Evolutionary conservation across 2,113 vertebrate genomes (phyloP).

Genomic region (Zootoca vivipara): DNA sequence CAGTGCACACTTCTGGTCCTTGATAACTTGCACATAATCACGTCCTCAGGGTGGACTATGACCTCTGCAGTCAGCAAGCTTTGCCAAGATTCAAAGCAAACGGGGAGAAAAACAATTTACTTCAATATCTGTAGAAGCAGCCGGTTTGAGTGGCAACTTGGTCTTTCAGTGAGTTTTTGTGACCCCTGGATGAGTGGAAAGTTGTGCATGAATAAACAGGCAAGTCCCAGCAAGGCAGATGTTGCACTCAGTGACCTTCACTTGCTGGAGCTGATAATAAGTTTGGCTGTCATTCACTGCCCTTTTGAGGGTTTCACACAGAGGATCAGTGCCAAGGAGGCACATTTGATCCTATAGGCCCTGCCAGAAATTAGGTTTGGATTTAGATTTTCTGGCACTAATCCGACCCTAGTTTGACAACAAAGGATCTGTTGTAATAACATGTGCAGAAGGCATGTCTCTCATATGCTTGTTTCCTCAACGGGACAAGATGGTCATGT

Average conservation of each 20-base stretch:
- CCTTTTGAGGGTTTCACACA: slow-evolving; percentile 64
- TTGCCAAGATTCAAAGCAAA: not conserved
- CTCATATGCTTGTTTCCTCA: slow-evolving; percentile 55
- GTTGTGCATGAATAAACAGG: slow-evolving; percentile 57
- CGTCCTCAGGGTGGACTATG: not conserved
- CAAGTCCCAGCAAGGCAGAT: slow-evolving; percentile 66
- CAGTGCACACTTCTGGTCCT: not conserved
- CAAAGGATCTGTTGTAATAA: slow-evolving; percentile 62
- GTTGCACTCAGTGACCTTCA: slow-evolving; percentile 66
- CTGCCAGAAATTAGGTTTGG: slow-evolving; percentile 70
- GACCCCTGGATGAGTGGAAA: slow-evolving; percentile 58
- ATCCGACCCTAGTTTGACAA: slow-evolving; percentile 60
- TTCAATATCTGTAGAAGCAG: slow-evolving; percentile 32
- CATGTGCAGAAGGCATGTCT: slow-evolving; percentile 27
- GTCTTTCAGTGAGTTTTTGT: slow-evolving; percentile 52
- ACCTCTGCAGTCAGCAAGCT: not conserved
- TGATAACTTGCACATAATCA: slow-evolving; percentile 4
- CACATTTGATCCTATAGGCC: slow-evolving; percentile 58
- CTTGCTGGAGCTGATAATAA: slow-evolving; percentile 65
- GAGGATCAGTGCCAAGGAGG: slow-evolving; percentile 64
- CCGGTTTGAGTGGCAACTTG: slow-evolving; percentile 51
- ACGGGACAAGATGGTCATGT: not conserved
- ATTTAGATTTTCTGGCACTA: slow-evolving; percentile 59
- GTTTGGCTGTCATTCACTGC: slow-evolving; percentile 70
- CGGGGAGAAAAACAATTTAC: not conserved